These are phyloP conservation scores for Ctenosaura bakeri DNA, from an alignment of 2,797 vertebrate genomes.

Conservation along the genomic window DNA sequence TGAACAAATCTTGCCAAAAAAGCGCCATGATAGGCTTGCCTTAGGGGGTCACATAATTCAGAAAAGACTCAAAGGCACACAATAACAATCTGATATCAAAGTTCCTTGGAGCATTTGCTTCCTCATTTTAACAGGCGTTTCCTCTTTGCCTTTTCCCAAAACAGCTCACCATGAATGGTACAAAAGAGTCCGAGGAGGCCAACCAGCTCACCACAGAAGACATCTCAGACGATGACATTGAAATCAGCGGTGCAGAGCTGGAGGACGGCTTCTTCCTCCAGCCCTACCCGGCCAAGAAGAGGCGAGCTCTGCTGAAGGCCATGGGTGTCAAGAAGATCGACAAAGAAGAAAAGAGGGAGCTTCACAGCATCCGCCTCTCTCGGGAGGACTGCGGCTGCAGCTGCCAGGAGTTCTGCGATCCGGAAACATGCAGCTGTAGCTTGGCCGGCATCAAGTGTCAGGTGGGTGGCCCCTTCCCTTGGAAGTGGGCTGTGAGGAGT, in stretches of 20 bases:
- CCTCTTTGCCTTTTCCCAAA: neutral
- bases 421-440: constrained; percentile 95
- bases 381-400: constrained; percentile 94
- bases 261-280: constrained; percentile 92
- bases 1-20: too few relatives aligned
- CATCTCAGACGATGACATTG: constrained; percentile 89
- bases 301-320: constrained; percentile 89
- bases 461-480: constrained; percentile 78
- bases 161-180: constrained; percentile 90
- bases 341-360: constrained; percentile 94
- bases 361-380: constrained; percentile 91
- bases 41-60: too few relatives aligned
- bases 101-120: neutral
- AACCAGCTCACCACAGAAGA: constrained; percentile 88
- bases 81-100: too few relatives aligned
- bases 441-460: constrained; percentile 97
- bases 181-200: constrained; percentile 86
- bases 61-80: too few relatives aligned
- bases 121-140: neutral
- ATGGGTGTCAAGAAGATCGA: constrained; percentile 94
- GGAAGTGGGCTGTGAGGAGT: too few relatives aligned
- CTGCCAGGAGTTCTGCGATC: constrained; percentile 94
- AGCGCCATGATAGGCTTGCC: too few relatives aligned
- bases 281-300: constrained; percentile 90
- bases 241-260: constrained; percentile 82